Conservation (phyloP, 2,113 vertebrate genomes). For the Potamarius usumacintae region DNA sequence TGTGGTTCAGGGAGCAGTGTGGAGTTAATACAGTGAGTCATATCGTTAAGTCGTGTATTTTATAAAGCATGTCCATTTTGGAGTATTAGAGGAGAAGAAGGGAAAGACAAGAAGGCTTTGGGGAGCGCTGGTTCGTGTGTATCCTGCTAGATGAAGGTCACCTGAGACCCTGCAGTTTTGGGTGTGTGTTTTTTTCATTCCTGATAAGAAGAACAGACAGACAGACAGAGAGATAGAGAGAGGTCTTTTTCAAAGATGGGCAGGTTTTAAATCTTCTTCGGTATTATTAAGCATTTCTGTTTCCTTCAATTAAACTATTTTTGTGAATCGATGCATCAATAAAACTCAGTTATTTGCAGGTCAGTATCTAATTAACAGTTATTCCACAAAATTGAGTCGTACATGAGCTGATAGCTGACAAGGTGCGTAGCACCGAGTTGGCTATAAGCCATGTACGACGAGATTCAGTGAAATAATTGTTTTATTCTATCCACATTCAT, state of each 20-base stretch:
- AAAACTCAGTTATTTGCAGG: neutral
- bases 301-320: neutral
- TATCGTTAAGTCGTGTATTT: neutral
- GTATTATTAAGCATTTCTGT: neutral
- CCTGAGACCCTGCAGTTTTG: neutral
- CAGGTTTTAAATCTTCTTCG: neutral
- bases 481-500: too few species aligned
- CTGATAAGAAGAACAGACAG: neutral
- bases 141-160: slow-evolving; percentile 6
- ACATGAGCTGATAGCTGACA: too few species aligned
- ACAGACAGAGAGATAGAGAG: neutral
- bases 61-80: neutral
- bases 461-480: too few species aligned
- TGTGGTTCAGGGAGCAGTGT: neutral
- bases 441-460: too few species aligned
- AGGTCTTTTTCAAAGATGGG: neutral
- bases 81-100: neutral
- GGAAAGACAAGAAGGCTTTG: neutral
- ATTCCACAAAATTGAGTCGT: too few species aligned
- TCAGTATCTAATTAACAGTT: neutral
- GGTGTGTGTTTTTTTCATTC: neutral
- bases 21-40: neutral
- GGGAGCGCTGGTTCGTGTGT: neutral
- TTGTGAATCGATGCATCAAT: neutral
- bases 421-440: too few species aligned